Percentiles rank a stretch among this genome's conserved stretches.
These are phyloP conservation scores for Leptodactylus fallax DNA, from an alignment of 2,797 vertebrate genomes.

Conservation along the genomic window DNA sequence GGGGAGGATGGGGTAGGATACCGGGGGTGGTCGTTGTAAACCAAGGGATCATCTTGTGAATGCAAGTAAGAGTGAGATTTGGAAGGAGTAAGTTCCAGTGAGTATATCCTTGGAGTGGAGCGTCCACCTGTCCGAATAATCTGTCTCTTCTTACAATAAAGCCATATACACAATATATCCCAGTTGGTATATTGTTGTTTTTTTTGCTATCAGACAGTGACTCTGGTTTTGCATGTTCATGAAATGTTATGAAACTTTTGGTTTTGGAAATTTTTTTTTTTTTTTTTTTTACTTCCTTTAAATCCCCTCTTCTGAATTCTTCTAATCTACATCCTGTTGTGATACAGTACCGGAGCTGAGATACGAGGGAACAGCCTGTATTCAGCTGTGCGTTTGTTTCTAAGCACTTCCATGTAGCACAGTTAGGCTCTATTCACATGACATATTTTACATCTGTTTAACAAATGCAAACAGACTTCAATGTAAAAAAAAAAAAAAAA, in stretches of 20 bases:
- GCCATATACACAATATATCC: conserved; percentile 17
- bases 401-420: no score
- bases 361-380: not conserved
- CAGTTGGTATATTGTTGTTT: conserved; percentile 37
- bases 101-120: not conserved
- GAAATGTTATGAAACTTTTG: not conserved
- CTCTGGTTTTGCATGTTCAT: conserved; percentile 18
- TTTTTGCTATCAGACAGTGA: conserved; percentile 13
- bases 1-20: no score
- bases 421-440: no score
- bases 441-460: no score
- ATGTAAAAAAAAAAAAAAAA: no score
- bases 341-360: not conserved
- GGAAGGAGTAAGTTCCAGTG: not conserved
- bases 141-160: no score
- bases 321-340: not conserved
- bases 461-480: no score
- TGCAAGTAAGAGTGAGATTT: not conserved
- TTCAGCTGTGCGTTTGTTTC: no score
- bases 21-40: not conserved
- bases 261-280: not conserved
- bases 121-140: not conserved
- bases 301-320: no score
- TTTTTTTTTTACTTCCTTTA: no score
- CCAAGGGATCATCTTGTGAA: not conserved